Conservation (phyloP, 2,113 vertebrate species). For the Oreotragus oreotragus region DNA sequence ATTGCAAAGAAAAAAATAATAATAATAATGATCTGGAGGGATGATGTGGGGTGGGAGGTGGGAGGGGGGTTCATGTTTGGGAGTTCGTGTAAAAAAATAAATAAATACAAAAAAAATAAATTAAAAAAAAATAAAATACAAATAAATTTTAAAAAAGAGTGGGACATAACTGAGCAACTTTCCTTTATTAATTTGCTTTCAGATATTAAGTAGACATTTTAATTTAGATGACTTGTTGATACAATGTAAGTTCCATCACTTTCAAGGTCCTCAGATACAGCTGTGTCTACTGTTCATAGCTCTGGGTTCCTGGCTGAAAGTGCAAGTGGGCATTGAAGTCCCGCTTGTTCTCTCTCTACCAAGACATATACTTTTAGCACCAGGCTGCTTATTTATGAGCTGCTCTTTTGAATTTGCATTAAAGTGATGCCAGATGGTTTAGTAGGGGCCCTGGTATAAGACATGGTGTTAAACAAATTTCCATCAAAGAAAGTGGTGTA, state of each 20-base stretch:
- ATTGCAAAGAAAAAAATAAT: not conserved
- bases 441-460: not conserved
- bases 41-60: too few species aligned
- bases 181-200: not conserved
- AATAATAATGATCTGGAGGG: too few species aligned
- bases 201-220: conserved; percentile 14
- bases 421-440: not conserved
- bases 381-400: not conserved
- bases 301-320: not conserved
- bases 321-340: not conserved
- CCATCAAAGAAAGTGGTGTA: not conserved
- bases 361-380: not conserved
- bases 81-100: too few species aligned
- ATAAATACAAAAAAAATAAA: too few species aligned
- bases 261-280: not conserved
- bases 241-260: not conserved
- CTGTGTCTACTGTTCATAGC: not conserved
- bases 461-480: not conserved
- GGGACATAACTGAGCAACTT: not conserved
- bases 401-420: not conserved
- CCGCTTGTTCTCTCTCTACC: not conserved
- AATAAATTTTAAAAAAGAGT: not conserved
- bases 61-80: too few species aligned
- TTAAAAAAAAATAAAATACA: too few species aligned
- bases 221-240: not conserved